Conservation (phyloP, 2,888 invertebrate genomes). For the Unio delphinus region DNA sequence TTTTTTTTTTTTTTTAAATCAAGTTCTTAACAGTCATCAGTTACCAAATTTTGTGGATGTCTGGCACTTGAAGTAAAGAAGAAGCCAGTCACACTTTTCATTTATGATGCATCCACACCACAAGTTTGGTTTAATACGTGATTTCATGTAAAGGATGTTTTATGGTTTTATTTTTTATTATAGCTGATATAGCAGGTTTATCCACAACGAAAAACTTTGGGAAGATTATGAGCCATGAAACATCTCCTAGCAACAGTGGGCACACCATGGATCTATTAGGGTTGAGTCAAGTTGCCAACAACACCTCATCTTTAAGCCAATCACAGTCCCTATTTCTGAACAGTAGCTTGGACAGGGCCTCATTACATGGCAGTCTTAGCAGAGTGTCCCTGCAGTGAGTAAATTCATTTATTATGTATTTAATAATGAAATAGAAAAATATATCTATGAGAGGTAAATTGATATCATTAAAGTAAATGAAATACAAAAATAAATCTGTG, state of each 20-base stretch:
- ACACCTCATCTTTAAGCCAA: slow-evolving; percentile 7
- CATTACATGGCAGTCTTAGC: slow-evolving; percentile 30
- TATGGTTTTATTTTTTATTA: slow-evolving; percentile 15
- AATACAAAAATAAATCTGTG: no score
- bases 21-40: no score
- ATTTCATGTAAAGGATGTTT: slow-evolving; percentile 3
- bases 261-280: slow-evolving; percentile 60
- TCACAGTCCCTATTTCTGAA: slow-evolving; percentile 23
- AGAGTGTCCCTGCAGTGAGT: slow-evolving; percentile 28
- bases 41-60: no score
- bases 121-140: no score
- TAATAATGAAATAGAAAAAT: no score
- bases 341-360: slow-evolving; percentile 26
- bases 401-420: not conserved
- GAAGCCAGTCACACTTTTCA: no score
- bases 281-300: slow-evolving; percentile 52
- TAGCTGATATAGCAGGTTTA: slow-evolving; percentile 56
- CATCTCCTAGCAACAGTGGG: slow-evolving; percentile 35
- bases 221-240: slow-evolving; percentile 36
- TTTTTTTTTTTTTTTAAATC: no score
- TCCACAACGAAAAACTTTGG: slow-evolving; percentile 42
- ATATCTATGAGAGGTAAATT: no score
- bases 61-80: no score
- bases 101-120: no score
- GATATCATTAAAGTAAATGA: no score